Conservation (phyloP, 2,888 invertebrate genomes). For the Rambutsinella grinnellia region DNA sequence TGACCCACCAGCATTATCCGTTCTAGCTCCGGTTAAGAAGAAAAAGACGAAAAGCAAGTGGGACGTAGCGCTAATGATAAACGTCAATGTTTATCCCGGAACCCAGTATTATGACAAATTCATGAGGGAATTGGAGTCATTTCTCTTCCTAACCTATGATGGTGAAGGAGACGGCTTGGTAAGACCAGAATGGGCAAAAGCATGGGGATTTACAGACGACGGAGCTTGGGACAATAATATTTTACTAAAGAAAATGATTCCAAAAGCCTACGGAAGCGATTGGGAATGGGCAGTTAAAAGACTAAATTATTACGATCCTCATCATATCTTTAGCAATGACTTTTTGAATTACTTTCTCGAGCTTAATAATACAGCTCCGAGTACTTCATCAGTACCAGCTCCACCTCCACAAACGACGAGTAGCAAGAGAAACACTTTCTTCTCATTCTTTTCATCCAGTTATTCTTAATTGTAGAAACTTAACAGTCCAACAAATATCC, state of each 20-base stretch:
- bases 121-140: constrained; percentile 33
- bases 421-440: no score
- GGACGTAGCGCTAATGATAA: constrained; percentile 37
- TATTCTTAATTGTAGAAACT: no score
- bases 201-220: constrained; percentile 35
- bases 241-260: constrained; percentile 23
- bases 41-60: constrained; percentile 1
- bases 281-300: constrained; percentile 36
- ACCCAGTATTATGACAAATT: constrained; percentile 23
- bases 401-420: no score
- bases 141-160: constrained; percentile 30
- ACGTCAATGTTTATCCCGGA: constrained; percentile 22
- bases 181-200: constrained; percentile 39
- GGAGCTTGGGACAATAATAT: constrained; percentile 34
- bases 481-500: no score
- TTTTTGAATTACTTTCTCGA: constrained; percentile 31
- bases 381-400: no score
- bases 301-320: constrained; percentile 42
- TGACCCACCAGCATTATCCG: constrained; percentile 26
- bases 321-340: constrained; percentile 32
- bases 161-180: constrained; percentile 25
- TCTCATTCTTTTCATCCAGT: no score
- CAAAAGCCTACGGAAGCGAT: constrained; percentile 24
- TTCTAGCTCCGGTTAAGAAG: constrained; percentile 17
- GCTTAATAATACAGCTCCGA: no score